These are phyloP conservation scores for Berghia stephanieae DNA, from an alignment of 1,140 invertebrate genomes.

Conservation along the genomic window DNA sequence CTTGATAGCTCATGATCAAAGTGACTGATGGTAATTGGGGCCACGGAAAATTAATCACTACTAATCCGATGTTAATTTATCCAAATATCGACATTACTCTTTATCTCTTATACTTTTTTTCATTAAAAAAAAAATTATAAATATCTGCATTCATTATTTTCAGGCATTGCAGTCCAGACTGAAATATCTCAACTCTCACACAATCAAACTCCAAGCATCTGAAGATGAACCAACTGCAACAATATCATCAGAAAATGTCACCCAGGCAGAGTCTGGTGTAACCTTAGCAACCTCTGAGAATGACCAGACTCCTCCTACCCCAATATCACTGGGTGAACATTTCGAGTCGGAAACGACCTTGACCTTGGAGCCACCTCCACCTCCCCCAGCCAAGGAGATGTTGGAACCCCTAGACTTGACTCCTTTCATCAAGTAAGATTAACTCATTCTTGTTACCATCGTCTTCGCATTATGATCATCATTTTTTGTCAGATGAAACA, in stretches of 20 bases:
- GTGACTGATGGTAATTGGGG: no score
- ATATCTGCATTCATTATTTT: not conserved
- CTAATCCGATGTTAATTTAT: no score
- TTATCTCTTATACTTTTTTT: no score
- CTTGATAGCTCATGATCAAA: no score
- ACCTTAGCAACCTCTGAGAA: not conserved
- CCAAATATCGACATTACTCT: no score
- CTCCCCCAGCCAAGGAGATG: constrained; percentile 56
- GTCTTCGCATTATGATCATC: no score
- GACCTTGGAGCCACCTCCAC: constrained; percentile 56
- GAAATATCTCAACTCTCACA: constrained; percentile 61
- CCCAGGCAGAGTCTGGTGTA: not conserved
- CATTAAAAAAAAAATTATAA: not conserved
- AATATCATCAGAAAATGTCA: not conserved
- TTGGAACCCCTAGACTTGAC: constrained; percentile 60
- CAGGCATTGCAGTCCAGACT: constrained; percentile 63
- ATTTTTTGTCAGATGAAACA: no score
- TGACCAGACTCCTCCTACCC: constrained; percentile 41
- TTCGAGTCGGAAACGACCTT: constrained; percentile 51
- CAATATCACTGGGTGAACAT: constrained; percentile 40
- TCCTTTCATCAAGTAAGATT: constrained; percentile 59
- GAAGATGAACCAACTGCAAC: constrained; percentile 32
- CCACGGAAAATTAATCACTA: no score
- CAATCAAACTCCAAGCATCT: constrained; percentile 51
- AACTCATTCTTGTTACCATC: no score